Evolutionary conservation across 2,113 vertebrate genomes (phyloP).

Genomic region (Arothron firmamentum): DNA sequence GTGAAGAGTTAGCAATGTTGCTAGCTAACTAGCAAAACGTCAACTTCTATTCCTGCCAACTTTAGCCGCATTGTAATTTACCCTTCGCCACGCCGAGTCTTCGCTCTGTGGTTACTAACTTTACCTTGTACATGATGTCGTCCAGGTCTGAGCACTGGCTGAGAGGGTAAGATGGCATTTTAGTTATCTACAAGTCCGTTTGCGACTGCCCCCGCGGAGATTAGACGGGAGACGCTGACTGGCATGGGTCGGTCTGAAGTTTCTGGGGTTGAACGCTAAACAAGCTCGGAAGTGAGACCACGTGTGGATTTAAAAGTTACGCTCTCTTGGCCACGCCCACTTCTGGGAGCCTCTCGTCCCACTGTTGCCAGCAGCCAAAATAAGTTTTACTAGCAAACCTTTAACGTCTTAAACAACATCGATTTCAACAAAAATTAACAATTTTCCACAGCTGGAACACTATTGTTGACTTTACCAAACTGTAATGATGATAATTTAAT

Average conservation of each 20-base stretch:
- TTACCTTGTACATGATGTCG: constrained; percentile 75
- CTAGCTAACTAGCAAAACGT: constrained; percentile 42
- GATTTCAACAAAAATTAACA: too few relatives aligned
- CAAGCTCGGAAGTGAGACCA: constrained; percentile 50
- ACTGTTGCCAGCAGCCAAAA: not conserved
- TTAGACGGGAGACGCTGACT: constrained; percentile 26
- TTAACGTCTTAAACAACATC: too few relatives aligned
- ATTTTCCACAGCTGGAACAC: too few relatives aligned
- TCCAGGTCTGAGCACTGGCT: constrained; percentile 68
- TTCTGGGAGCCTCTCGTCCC: not conserved
- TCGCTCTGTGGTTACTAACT: not conserved
- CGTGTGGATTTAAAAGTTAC: constrained; percentile 74
- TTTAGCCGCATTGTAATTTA: constrained; percentile 10
- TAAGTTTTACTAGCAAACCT: too few relatives aligned
- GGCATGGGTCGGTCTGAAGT: constrained; percentile 55
- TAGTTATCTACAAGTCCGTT: constrained; percentile 9
- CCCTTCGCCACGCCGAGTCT: constrained; percentile 20
- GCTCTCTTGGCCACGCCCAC: constrained; percentile 48
- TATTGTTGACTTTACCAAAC: too few relatives aligned
- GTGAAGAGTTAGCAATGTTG: constrained; percentile 18
- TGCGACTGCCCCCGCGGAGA: constrained; percentile 36
- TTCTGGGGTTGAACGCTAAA: constrained; percentile 45
- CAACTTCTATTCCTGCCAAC: constrained; percentile 19
- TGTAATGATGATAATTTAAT: too few relatives aligned
- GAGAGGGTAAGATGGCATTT: constrained; percentile 70